Conservation (phyloP, 1,140 invertebrate genomes). For the Eriocheir sinensis region DNA sequence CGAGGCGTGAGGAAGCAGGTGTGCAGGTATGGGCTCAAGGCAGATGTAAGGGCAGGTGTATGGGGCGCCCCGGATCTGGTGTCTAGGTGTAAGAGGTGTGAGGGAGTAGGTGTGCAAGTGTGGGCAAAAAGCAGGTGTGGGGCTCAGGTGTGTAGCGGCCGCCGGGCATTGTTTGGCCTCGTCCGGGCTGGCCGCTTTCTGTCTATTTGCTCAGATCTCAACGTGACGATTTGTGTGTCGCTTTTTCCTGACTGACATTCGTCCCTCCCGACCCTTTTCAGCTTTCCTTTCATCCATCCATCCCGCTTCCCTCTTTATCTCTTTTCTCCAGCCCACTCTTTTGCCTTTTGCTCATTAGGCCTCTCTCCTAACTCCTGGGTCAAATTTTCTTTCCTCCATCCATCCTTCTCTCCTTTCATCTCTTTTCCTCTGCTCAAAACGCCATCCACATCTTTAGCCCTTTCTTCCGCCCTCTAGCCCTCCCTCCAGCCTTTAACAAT, state of each 20-base stretch:
- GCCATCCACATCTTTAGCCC: too few species aligned
- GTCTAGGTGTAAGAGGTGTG: too few species aligned
- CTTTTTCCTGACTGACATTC: background rate
- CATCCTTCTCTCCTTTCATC: background rate
- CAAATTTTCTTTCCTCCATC: background rate
- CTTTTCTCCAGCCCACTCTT: background rate
- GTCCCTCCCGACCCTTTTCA: background rate
- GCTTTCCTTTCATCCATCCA: background rate
- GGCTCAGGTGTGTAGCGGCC: background rate
- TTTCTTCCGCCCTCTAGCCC: too few species aligned
- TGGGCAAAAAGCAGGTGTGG: too few species aligned
- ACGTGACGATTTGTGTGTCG: background rate
- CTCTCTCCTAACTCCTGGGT: background rate
- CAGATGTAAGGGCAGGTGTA: too few species aligned
- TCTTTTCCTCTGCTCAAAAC: too few species aligned
- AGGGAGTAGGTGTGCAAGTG: too few species aligned
- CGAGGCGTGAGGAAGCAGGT: background rate
- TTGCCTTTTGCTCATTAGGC: background rate
- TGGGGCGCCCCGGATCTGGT: background rate
- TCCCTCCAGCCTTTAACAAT: too few species aligned
- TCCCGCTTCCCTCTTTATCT: background rate
- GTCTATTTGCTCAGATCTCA: conserved; percentile 2
- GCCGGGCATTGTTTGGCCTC: background rate
- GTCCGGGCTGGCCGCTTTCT: background rate
- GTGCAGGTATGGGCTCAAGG: background rate